Evolutionary conservation across 2,113 vertebrate genomes (phyloP), one percentile per base, ranked within the genome.

Genomic region (Tretioscincus oriximinensis): DNA sequence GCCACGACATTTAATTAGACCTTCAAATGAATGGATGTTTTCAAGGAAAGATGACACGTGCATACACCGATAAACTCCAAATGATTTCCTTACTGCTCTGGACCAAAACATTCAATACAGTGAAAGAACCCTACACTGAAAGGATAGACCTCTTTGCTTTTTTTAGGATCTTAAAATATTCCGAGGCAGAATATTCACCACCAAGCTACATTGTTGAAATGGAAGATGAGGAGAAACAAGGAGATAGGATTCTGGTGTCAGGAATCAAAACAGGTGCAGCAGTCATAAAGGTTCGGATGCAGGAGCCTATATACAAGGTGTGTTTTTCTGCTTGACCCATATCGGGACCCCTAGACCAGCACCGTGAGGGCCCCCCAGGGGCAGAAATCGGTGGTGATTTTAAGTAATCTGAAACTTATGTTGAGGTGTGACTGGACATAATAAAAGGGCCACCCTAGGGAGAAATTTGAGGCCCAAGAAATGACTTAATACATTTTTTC

Each of bases 131-230:
- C 22, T 31, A 26, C 51, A n/a, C 7, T 14, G 12, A 45, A 41
- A 7, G n/a, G 51, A 14, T 11, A 1, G n/a, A 64, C 21, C 24
- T 28, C 28, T 22, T 82, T 86, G 80, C 29, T 86, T 8, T 85
- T 68, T 83, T 77, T 86, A 96, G 94, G 90, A 93, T 95, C 89
- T 87, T 95, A 66, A 93, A 90, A 58, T 94, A 93, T 82, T 91
- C 91, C 0, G 95, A 95, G 80, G 92, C 91, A 8, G 92, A 91
- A 35, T 95, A 94, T 73, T 87, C 90, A 35, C 86, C 93, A 18
- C 91, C 90, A 14, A 78, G 29, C 2, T 91, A 95, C 72, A 91
- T 95, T 35, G 77, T 80, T 63, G 83, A 91, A 86, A 92, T 96
- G 92, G 94, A 96, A 86, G 91, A 80, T 45, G 86, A 84, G 73